phyloP scores from a whole-genome alignment of 1,140 invertebrate species.

The Drosophila baimaii region DNA sequence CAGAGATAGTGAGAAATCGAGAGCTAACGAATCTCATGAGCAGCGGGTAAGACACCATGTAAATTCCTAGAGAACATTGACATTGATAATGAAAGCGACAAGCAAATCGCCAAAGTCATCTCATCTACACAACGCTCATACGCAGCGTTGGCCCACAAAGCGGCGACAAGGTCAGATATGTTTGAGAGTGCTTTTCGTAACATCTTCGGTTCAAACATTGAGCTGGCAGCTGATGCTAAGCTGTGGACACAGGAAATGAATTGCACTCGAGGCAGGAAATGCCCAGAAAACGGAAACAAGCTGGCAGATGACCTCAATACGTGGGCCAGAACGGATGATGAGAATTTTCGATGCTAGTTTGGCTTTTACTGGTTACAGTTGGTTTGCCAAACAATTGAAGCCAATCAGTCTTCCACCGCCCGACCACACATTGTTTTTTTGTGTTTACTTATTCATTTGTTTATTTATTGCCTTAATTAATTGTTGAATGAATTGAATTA shows the following conservation, averaged over 20 bases:
- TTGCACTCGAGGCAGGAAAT: constrained; percentile 34
- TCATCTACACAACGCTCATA: constrained; percentile 49
- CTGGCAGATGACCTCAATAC: constrained; percentile 13
- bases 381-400: constrained; percentile 13
- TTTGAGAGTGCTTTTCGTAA: constrained; percentile 5
- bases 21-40: background rate
- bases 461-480: constrained; percentile 21
- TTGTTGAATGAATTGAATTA: background rate
- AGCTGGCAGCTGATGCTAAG: constrained; percentile 23
- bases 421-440: constrained; percentile 4
- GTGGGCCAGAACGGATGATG: constrained; percentile 8
- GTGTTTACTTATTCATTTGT: background rate
- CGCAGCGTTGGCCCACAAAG: constrained; percentile 48
- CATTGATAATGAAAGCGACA: constrained; percentile 73
- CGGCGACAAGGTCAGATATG: constrained; percentile 43
- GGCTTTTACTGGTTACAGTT: background rate
- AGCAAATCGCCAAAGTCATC: constrained; percentile 42
- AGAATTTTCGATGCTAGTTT: background rate
- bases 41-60: background rate
- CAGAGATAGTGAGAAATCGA: constrained; percentile 3
- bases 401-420: constrained; percentile 6
- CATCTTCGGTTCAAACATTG: constrained; percentile 5
- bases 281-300: constrained; percentile 8
- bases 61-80: constrained; percentile 43
- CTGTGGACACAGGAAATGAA: constrained; percentile 31